phyloP scores from a whole-genome alignment of 2,797 vertebrate species.

The Schizothorax lantsangensis region DNA sequence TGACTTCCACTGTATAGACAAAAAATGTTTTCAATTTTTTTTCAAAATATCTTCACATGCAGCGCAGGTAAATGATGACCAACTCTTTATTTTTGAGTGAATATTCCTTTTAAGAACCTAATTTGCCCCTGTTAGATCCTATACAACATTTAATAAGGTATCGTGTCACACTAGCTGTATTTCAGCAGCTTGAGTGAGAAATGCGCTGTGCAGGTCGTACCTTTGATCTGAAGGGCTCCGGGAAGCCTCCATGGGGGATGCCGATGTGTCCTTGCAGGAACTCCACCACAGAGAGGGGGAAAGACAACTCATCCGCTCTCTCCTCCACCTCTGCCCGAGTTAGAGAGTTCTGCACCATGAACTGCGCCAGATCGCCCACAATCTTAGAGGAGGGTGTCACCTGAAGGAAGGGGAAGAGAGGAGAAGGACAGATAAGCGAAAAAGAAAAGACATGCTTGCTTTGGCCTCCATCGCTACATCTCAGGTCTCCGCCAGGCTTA shows the following conservation, averaged over 20 bases:
- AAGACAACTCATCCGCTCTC: conserved; percentile 90
- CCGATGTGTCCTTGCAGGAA: conserved; percentile 93
- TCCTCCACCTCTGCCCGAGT: conserved; percentile 85
- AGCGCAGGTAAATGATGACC: background rate
- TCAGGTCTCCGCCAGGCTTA: conserved; percentile 7
- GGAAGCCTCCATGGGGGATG: conserved; percentile 91
- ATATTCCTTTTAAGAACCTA: background rate
- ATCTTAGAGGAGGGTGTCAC: conserved; percentile 97
- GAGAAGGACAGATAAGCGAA: conserved; percentile 12
- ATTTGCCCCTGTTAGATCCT: background rate
- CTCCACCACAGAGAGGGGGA: conserved; percentile 92
- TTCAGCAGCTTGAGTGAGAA: background rate
- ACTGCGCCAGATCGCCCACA: conserved; percentile 95
- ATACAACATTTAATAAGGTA: background rate
- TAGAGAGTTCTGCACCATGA: conserved; percentile 95
- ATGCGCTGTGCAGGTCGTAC: conserved; percentile 66
- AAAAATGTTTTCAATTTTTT: background rate
- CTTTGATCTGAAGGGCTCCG: conserved; percentile 90
- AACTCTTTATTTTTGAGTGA: background rate
- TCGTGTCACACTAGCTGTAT: background rate
- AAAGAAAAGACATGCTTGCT: conserved; percentile 30
- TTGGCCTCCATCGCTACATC: conserved; percentile 26
- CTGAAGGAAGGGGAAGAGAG: conserved; percentile 67
- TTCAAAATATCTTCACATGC: background rate
- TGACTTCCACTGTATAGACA: background rate